Percentiles rank a stretch among this genome's conserved stretches.
phyloP scores from a whole-genome alignment of 2,888 invertebrate genomes.

The Cephus sareptanus region DNA sequence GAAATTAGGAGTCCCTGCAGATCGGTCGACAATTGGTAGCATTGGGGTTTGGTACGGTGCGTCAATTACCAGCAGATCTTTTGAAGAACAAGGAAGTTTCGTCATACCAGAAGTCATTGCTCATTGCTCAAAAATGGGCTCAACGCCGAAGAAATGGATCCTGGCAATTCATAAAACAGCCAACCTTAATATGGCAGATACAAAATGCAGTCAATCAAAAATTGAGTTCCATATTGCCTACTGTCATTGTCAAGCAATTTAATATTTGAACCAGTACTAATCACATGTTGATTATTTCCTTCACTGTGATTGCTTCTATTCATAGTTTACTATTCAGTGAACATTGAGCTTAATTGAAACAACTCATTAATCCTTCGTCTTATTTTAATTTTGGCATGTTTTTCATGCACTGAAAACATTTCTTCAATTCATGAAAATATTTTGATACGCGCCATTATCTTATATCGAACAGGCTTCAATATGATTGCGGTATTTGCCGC shows the following conservation, averaged over 20 bases:
- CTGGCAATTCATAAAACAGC: slow-evolving; percentile 66
- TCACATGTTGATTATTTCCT: background rate
- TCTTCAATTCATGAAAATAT: background rate
- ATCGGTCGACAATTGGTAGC: slow-evolving; percentile 69
- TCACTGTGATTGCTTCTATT: background rate
- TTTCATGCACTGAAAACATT: background rate
- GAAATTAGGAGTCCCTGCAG: slow-evolving; percentile 63
- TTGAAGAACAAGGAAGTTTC: slow-evolving; percentile 53
- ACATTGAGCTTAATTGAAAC: background rate
- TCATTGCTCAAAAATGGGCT: slow-evolving; percentile 66
- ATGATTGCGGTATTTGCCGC: background rate
- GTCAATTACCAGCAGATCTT: slow-evolving; percentile 46
- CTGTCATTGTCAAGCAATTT: slow-evolving; percentile 29
- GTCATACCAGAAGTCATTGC: slow-evolving; percentile 63
- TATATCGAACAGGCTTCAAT: background rate
- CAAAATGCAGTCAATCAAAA: slow-evolving; percentile 40
- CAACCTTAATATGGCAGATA: slow-evolving; percentile 57
- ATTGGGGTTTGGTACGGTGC: slow-evolving; percentile 62
- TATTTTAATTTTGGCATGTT: background rate
- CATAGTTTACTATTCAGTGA: background rate
- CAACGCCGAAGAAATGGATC: slow-evolving; percentile 67
- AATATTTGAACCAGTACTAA: slow-evolving; percentile 29
- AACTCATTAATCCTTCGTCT: background rate
- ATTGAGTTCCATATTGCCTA: slow-evolving; percentile 41
- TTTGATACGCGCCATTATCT: background rate